These are phyloP conservation scores for Oenanthe melanoleuca DNA, from an alignment of 2,113 vertebrate genomes.

Conservation along the genomic window DNA sequence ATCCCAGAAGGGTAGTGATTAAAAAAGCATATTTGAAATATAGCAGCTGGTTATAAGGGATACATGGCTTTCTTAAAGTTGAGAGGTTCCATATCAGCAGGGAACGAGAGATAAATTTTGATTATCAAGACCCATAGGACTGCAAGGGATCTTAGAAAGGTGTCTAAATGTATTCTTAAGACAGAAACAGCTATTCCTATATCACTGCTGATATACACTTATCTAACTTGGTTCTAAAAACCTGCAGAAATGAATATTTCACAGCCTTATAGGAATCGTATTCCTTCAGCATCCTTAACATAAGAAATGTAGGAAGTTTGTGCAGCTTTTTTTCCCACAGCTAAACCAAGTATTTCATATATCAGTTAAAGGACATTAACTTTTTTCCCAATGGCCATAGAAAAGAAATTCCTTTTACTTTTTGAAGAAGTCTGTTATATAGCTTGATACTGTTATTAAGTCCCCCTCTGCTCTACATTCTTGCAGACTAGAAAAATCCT, in stretches of 20 bases:
- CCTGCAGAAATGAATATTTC: neutral
- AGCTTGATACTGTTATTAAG: neutral
- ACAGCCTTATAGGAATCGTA: neutral
- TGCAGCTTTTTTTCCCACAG: neutral
- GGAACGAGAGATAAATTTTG: neutral
- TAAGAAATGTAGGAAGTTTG: neutral
- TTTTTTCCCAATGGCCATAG: neutral
- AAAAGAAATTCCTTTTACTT: neutral
- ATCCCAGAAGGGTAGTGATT: neutral
- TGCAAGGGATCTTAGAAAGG: neutral
- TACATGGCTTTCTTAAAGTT: neutral
- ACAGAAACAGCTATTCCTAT: neutral
- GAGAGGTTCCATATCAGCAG: neutral
- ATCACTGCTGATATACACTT: neutral
- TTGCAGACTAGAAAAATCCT: neutral
- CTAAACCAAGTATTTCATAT: neutral
- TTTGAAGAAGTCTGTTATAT: neutral
- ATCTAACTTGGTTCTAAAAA: neutral
- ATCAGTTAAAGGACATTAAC: neutral
- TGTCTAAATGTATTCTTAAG: neutral
- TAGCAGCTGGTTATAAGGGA: neutral
- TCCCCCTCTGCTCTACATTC: neutral
- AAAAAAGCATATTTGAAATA: slow-evolving; percentile 20
- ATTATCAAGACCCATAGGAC: neutral
- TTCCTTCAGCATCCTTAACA: neutral